Percentiles rank a stretch among this genome's conserved stretches.
These are phyloP conservation scores for Epinotia demarniana DNA, from an alignment of 2,888 invertebrate species.

Conservation along the genomic window DNA sequence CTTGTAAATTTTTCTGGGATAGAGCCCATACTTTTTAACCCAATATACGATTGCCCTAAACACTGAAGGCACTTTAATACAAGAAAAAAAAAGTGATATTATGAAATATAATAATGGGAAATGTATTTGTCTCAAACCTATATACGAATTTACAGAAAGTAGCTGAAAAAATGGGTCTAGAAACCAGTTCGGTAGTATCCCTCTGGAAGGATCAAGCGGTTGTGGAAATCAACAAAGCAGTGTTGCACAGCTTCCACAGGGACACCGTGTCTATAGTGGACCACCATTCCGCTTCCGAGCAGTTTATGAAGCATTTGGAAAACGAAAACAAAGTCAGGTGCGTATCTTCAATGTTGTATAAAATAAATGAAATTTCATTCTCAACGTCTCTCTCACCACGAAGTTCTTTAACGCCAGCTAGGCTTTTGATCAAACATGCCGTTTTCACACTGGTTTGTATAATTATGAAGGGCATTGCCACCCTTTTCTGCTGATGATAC, in stretches of 20 bases:
- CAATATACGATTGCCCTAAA: too few species aligned
- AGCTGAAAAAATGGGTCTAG: slow-evolving; percentile 93
- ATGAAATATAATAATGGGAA: too few species aligned
- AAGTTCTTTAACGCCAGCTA: too few species aligned
- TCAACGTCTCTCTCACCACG: neutral
- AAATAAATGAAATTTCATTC: neutral
- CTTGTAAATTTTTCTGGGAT: too few species aligned
- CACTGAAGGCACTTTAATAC: too few species aligned
- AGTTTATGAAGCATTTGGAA: slow-evolving; percentile 97
- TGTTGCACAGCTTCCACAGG: slow-evolving; percentile 93
- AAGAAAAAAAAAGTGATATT: too few species aligned
- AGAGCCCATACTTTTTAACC: too few species aligned
- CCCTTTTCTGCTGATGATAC: too few species aligned
- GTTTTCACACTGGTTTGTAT: too few species aligned
- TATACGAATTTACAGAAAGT: slow-evolving; percentile 73
- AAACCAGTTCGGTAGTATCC: slow-evolving; percentile 92
- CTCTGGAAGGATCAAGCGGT: slow-evolving; percentile 97
- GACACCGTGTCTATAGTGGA: slow-evolving; percentile 96
- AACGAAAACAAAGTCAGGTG: slow-evolving; percentile 92
- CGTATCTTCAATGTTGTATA: slow-evolving; percentile 48
- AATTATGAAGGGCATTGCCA: too few species aligned
- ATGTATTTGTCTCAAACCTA: too few species aligned
- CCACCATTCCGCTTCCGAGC: slow-evolving; percentile 97
- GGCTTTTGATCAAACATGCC: too few species aligned
- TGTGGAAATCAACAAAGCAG: slow-evolving; percentile 96